Conservation (phyloP, 1,140 invertebrate species). For the Chlorops oryzae region DNA sequence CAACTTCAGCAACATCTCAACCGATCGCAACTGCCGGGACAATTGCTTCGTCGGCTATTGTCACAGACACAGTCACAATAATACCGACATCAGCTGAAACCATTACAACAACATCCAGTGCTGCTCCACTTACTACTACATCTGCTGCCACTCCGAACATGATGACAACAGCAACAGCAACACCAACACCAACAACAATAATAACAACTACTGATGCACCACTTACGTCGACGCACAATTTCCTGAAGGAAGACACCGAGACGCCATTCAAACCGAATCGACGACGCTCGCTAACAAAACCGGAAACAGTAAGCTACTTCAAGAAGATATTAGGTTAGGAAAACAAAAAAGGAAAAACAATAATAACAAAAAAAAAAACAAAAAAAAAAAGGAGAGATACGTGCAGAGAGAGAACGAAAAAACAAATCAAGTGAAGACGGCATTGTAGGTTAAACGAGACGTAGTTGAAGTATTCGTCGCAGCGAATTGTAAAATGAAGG, state of each 20-base stretch:
- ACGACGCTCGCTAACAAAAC: slow-evolving; percentile 44
- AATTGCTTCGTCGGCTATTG: neutral
- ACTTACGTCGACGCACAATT: slow-evolving; percentile 31
- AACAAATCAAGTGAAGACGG: no score
- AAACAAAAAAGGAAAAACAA: neutral
- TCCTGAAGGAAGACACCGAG: slow-evolving; percentile 41
- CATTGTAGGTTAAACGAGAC: no score
- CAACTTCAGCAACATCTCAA: slow-evolving; percentile 9
- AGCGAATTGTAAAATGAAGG: no score
- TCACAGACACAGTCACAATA: slow-evolving; percentile 2
- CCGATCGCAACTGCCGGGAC: slow-evolving; percentile 15
- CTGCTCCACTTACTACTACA: slow-evolving; percentile 5
- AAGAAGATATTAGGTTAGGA: slow-evolving; percentile 46
- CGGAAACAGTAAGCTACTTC: slow-evolving; percentile 46
- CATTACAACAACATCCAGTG: slow-evolving; percentile 5
- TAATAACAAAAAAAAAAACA: neutral
- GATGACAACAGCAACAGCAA: slow-evolving; percentile 9
- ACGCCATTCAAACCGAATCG: slow-evolving; percentile 44
- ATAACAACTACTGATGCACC: neutral
- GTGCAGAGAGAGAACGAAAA: no score
- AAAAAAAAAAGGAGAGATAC: slow-evolving; percentile 5
- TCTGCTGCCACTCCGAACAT: slow-evolving; percentile 1
- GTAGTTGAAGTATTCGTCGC: no score
- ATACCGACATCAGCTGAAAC: slow-evolving; percentile 9
- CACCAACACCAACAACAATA: slow-evolving; percentile 8